Conservation (phyloP, 2,888 invertebrate genomes). For the Coleophora flavipennella region DNA sequence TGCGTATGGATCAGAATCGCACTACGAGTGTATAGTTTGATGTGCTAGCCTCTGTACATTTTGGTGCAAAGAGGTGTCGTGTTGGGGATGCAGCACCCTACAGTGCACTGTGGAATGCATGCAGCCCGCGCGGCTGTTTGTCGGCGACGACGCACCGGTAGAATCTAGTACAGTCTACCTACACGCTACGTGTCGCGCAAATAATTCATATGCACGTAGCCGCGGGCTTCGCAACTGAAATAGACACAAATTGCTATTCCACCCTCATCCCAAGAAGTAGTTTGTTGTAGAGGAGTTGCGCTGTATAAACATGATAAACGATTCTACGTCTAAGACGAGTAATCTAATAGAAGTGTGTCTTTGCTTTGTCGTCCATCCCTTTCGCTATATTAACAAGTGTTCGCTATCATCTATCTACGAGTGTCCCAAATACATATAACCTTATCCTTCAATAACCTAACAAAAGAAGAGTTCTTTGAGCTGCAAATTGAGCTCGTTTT, state of each 20-base stretch:
- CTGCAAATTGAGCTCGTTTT: conserved; percentile 33
- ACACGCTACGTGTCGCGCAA: conserved; percentile 36
- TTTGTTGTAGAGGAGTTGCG: too few species aligned
- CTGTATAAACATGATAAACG: background rate
- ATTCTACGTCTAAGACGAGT: too few species aligned
- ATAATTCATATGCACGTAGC: conserved; percentile 38
- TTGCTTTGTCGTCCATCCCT: too few species aligned
- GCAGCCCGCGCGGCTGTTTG: conserved; percentile 35
- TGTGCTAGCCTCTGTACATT: too few species aligned
- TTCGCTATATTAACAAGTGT: too few species aligned
- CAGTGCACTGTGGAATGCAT: conserved; percentile 52
- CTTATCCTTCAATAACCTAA: conserved; percentile 19
- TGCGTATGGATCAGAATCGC: too few species aligned
- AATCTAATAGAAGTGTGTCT: too few species aligned
- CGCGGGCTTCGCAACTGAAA: conserved; percentile 14
- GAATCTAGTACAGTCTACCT: conserved; percentile 52
- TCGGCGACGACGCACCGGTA: conserved; percentile 36
- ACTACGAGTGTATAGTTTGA: too few species aligned
- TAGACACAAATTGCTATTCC: conserved; percentile 13
- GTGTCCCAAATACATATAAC: too few species aligned
- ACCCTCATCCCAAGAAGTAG: background rate
- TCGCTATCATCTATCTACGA: too few species aligned
- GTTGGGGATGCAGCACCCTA: conserved; percentile 37
- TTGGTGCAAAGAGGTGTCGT: conserved; percentile 35
- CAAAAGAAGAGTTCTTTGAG: conserved; percentile 25